A percentile compares a stretch with the other conserved stretches of the same genome.
phyloP scores from a whole-genome alignment of 2,888 invertebrate genomes.

The Xylophagus ater region DNA sequence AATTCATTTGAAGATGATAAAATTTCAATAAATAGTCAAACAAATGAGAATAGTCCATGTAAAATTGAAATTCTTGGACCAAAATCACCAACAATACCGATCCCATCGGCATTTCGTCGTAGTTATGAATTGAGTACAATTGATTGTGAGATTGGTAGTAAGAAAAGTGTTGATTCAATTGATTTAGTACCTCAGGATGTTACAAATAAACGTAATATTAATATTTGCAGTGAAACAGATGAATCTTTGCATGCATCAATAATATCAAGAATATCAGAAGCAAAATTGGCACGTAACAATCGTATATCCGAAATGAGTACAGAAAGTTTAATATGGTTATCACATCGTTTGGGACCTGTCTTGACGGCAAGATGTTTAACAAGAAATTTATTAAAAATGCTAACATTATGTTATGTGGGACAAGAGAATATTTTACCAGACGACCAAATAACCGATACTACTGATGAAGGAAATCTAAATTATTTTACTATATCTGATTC shows the following conservation, averaged over 20 bases:
- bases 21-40: constrained; percentile 29
- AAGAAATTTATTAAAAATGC: constrained; percentile 83
- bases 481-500: constrained; percentile 54
- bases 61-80: constrained; percentile 24
- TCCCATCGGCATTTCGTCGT: constrained; percentile 42
- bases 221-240: constrained; percentile 19
- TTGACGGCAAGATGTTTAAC: constrained; percentile 84
- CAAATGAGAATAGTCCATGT: constrained; percentile 24
- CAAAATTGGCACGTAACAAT: constrained; percentile 31
- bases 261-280: constrained; percentile 33
- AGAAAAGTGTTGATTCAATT: constrained; percentile 42
- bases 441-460: constrained; percentile 31
- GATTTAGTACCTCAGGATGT: constrained; percentile 32
- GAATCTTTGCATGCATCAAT: constrained; percentile 35
- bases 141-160: constrained; percentile 52
- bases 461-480: constrained; percentile 43
- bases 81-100: constrained; percentile 61
- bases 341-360: constrained; percentile 88
- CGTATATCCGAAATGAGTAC: constrained; percentile 78
- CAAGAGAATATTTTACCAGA: constrained; percentile 58
- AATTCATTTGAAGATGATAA: constrained; percentile 32
- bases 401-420: constrained; percentile 86
- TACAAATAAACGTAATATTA: not conserved
- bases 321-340: constrained; percentile 82
- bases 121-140: constrained; percentile 45